phyloP scores from a whole-genome alignment of 2,113 vertebrate genomes.

The Origma solitaria region DNA sequence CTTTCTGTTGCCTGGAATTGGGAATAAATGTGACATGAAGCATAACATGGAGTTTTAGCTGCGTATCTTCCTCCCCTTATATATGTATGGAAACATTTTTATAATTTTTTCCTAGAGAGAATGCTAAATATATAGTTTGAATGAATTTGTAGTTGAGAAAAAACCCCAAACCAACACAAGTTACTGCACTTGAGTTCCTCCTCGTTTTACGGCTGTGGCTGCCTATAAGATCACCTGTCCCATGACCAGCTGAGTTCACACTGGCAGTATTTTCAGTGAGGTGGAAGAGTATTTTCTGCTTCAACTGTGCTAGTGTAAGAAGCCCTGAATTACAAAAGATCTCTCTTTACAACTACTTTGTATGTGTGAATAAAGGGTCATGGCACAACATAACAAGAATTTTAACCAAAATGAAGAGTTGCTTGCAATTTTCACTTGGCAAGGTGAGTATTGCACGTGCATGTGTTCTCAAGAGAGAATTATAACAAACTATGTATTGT shows the following conservation, averaged over 20 bases:
- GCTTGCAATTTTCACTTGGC: conserved; percentile 53
- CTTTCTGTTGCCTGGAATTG: background rate
- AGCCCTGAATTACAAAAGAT: background rate
- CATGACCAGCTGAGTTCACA: background rate
- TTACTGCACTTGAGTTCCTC: background rate
- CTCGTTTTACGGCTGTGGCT: conserved; percentile 32
- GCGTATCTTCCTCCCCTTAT: background rate
- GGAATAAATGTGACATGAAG: background rate
- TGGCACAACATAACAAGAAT: conserved; percentile 61
- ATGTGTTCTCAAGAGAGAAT: background rate
- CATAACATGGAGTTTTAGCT: background rate
- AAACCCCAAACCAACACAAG: background rate
- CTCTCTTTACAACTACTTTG: background rate
- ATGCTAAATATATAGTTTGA: background rate
- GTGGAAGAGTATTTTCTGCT: background rate
- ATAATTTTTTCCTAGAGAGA: background rate
- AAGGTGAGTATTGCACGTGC: conserved; percentile 53
- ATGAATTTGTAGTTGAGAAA: background rate
- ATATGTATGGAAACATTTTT: background rate
- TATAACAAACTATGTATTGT: background rate
- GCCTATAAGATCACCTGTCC: background rate
- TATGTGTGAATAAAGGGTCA: background rate
- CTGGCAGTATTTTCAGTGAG: background rate
- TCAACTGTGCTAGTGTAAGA: background rate
- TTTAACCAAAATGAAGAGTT: conserved; percentile 69